These are phyloP conservation scores for Paedocypris sp. DNA, from an alignment of 2,113 vertebrate genomes.

Conservation along the genomic window DNA sequence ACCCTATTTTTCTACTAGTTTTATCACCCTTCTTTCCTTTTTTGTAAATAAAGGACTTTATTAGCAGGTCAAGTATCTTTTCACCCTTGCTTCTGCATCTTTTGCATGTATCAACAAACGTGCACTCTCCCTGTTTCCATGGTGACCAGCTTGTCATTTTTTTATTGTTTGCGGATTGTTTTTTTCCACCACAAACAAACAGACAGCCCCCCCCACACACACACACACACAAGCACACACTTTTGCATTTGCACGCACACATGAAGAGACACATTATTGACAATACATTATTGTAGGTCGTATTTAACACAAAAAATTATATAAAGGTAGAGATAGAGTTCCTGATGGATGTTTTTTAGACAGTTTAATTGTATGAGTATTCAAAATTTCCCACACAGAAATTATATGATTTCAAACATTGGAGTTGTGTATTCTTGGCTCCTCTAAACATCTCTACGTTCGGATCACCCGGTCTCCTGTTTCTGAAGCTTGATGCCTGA, in stretches of 20 bases:
- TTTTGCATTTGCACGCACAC: neutral
- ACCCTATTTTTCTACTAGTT: neutral
- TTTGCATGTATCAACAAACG: constrained; percentile 13
- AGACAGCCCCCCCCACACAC: constrained; percentile 14
- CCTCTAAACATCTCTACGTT: no score
- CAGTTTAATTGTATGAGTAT: no score
- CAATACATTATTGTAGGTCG: no score
- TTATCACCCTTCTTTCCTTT: neutral
- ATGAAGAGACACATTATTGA: no score
- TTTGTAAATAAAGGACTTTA: neutral
- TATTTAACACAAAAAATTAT: no score
- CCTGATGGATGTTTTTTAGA: no score
- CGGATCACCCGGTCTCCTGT: neutral
- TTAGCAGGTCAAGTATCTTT: neutral
- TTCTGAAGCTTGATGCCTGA: constrained; percentile 2
- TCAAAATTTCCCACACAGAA: no score
- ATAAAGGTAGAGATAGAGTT: no score
- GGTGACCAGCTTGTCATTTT: constrained; percentile 34
- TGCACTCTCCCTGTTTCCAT: constrained; percentile 37
- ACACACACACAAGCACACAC: constrained; percentile 12
- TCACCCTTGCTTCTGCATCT: neutral
- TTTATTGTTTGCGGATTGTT: constrained; percentile 28
- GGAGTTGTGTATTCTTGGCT: neutral
- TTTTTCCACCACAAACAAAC: constrained; percentile 4
- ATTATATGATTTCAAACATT: no score